Conservation (phyloP, 2,113 vertebrate genomes). For the Ardeotis arabs region DNA sequence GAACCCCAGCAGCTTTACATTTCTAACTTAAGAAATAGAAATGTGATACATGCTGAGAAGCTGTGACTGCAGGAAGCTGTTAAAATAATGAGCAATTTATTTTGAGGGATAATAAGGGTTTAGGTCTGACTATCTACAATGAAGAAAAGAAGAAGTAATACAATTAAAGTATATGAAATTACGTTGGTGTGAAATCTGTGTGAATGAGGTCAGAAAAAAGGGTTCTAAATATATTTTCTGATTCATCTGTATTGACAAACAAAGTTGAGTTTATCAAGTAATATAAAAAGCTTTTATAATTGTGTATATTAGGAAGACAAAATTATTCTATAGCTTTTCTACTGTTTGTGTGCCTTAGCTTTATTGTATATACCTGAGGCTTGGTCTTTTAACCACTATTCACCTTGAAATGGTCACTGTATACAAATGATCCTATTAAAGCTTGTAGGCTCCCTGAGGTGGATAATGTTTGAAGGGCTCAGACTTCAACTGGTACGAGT, state of each 20-base stretch:
- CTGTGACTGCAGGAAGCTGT: slow-evolving; percentile 33
- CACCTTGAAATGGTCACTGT: neutral
- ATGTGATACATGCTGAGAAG: slow-evolving; percentile 37
- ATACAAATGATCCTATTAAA: neutral
- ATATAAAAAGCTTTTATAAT: neutral
- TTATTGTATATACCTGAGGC: neutral
- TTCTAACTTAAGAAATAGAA: slow-evolving; percentile 45
- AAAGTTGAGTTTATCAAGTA: neutral
- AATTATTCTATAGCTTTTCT: neutral
- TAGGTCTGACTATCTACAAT: neutral
- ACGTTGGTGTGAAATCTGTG: neutral
- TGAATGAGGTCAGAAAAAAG: neutral
- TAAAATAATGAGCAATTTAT: slow-evolving; percentile 45
- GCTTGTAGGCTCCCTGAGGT: neutral
- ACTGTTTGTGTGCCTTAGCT: neutral
- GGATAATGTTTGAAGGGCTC: neutral
- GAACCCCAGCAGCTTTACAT: slow-evolving; percentile 13
- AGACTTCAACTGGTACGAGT: neutral
- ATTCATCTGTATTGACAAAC: neutral
- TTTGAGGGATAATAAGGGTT: slow-evolving; percentile 24
- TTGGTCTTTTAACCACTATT: neutral
- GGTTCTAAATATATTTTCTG: neutral
- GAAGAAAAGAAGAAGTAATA: neutral
- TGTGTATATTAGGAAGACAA: neutral
- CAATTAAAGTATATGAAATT: neutral